Conservation (phyloP, 2,113 vertebrate species). For the Vulpes ferrilata region DNA sequence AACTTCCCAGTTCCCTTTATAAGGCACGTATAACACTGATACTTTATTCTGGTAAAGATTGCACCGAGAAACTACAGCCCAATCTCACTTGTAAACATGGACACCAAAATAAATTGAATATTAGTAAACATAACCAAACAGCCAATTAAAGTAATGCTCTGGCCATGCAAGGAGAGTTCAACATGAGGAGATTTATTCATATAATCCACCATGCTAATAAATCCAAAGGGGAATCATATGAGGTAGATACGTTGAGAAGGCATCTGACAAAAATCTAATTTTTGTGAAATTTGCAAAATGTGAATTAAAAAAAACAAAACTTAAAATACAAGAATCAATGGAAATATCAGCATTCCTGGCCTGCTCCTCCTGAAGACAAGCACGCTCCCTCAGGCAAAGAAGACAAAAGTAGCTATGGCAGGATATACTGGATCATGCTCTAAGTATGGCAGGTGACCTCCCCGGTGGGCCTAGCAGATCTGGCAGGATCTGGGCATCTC, state of each 20-base stretch:
- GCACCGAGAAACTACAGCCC: background rate
- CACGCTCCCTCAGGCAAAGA: background rate
- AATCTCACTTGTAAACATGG: background rate
- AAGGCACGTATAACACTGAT: background rate
- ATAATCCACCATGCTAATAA: background rate
- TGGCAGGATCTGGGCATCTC: background rate
- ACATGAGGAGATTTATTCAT: background rate
- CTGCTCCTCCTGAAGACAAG: background rate
- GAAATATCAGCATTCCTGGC: background rate
- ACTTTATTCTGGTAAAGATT: background rate
- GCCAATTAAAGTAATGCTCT: background rate
- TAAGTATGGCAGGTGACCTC: background rate
- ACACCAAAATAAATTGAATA: background rate
- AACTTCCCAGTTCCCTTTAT: background rate
- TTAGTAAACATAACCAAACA: background rate
- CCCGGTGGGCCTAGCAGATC: background rate
- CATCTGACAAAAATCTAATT: slow-evolving; percentile 32
- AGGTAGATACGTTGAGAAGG: background rate
- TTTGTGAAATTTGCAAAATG: slow-evolving; percentile 34
- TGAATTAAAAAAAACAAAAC: background rate
- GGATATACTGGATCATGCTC: accelerated
- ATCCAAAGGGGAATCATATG: background rate
- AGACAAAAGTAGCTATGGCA: background rate
- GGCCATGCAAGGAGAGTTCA: background rate
- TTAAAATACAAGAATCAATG: background rate